phyloP scores from a whole-genome alignment of 2,113 vertebrate genomes.

The Recurvirostra avosetta region DNA sequence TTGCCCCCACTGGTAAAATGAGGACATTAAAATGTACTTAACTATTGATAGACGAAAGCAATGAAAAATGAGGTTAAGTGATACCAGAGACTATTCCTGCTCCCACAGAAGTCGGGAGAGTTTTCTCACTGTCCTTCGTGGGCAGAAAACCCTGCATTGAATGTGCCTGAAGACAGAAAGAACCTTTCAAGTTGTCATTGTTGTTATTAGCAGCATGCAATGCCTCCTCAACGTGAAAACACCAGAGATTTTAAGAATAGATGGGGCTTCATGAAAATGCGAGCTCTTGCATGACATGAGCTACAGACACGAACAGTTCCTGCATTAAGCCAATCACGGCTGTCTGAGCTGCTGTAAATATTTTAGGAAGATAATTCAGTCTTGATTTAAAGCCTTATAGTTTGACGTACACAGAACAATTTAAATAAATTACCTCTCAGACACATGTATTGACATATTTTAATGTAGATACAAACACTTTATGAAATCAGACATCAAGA shows the following conservation, averaged over 20 bases:
- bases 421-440: background rate
- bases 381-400: background rate
- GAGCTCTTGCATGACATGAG: background rate
- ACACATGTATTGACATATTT: background rate
- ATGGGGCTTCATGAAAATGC: background rate
- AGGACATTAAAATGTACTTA: background rate
- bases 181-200: background rate
- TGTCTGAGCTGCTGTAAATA: background rate
- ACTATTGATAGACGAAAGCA: background rate
- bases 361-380: background rate
- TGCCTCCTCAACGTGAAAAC: background rate
- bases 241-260: background rate
- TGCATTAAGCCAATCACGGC: background rate
- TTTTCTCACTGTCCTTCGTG: background rate
- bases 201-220: background rate
- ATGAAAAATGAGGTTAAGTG: background rate
- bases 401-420: background rate
- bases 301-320: background rate
- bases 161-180: background rate
- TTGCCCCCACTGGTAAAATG: background rate
- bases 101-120: background rate
- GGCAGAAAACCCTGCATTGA: background rate
- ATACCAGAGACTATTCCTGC: background rate
- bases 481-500: background rate
- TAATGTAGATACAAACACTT: background rate